These are phyloP conservation scores for Trematomus bernacchii DNA, from an alignment of 2,797 vertebrate genomes.

Conservation along the genomic window DNA sequence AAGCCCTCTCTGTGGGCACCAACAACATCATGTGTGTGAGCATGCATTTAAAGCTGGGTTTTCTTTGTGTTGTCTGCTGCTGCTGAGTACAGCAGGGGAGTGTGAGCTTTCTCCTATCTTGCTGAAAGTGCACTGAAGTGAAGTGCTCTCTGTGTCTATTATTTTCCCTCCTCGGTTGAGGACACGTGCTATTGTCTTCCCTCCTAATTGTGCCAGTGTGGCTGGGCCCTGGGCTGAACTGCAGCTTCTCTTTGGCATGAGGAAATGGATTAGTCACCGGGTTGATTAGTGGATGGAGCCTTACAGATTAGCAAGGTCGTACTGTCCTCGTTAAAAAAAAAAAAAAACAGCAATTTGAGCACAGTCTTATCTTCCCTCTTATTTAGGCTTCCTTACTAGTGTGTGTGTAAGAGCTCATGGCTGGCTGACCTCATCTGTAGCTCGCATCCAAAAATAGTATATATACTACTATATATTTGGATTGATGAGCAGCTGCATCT, in stretches of 20 bases:
- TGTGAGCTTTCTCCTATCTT: conserved; percentile 42
- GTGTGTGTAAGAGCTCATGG: conserved; percentile 52
- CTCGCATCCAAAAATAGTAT: conserved; percentile 67
- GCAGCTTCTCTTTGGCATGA: conserved; percentile 54
- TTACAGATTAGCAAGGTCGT: conserved; percentile 78
- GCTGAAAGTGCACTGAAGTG: conserved; percentile 54
- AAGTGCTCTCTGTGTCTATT: conserved; percentile 58
- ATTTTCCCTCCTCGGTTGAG: conserved; percentile 44
- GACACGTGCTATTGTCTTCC: conserved; percentile 61
- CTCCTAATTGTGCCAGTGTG: conserved; percentile 55
- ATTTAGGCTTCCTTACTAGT: conserved; percentile 52
- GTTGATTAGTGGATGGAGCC: conserved; percentile 77
- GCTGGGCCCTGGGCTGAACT: conserved; percentile 63
- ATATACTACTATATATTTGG: conserved; percentile 43
- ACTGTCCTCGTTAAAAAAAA: conserved; percentile 74
- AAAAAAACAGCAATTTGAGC: conserved; percentile 76
- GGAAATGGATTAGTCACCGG: conserved; percentile 78
- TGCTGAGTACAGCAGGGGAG: conserved; percentile 10
- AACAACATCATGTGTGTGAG: conserved; percentile 8
- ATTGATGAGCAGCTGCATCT: conserved; percentile 37
- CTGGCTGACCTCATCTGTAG: conserved; percentile 72
- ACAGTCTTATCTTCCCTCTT: conserved; percentile 63
- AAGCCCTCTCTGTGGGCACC: background rate
- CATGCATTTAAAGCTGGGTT: background rate
- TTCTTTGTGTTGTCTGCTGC: conserved; percentile 25